Percentiles rank a stretch among this genome's conserved stretches.
Evolutionary conservation across 2,888 invertebrate genomes (phyloP).

Genomic region (Penaeus monodon): DNA sequence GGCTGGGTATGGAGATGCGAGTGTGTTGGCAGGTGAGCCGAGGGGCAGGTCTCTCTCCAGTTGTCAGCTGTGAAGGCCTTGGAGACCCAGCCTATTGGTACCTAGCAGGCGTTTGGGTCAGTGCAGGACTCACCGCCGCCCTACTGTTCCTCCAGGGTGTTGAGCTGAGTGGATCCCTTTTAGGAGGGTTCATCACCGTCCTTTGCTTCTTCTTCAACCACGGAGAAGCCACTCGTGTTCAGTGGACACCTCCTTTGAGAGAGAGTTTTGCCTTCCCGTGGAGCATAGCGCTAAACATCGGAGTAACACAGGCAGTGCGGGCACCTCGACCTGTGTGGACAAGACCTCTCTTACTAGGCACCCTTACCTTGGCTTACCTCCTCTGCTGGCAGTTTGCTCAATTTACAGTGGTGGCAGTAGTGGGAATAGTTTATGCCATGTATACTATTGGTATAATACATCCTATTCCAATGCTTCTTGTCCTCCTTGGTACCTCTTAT

Average conservation of each 20-base stretch:
- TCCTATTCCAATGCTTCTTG: slow-evolving; percentile 56
- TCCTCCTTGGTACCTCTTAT: slow-evolving; percentile 64
- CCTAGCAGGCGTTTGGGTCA: slow-evolving; percentile 80
- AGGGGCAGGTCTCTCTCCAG: slow-evolving; percentile 76
- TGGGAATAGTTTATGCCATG: slow-evolving; percentile 61
- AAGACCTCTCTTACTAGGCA: slow-evolving; percentile 63
- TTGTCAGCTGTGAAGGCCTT: slow-evolving; percentile 83
- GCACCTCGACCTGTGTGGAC: slow-evolving; percentile 53
- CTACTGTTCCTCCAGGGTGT: slow-evolving; percentile 79
- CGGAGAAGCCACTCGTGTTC: slow-evolving; percentile 81
- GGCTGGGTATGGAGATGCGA: slow-evolving; percentile 69
- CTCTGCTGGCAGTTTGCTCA: slow-evolving; percentile 86
- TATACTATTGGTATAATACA: slow-evolving; percentile 55
- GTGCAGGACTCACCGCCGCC: slow-evolving; percentile 80
- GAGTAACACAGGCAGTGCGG: slow-evolving; percentile 61
- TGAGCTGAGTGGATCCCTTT: slow-evolving; percentile 79
- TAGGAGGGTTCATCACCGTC: slow-evolving; percentile 81
- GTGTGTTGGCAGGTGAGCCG: slow-evolving; percentile 76
- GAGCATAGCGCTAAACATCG: slow-evolving; percentile 72
- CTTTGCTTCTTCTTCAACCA: slow-evolving; percentile 85
- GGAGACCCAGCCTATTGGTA: slow-evolving; percentile 88
- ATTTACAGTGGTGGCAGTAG: slow-evolving; percentile 72
- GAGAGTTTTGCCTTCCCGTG: slow-evolving; percentile 90
- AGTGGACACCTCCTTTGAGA: slow-evolving; percentile 87
- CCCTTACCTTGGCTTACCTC: slow-evolving; percentile 71